Evolutionary conservation across 2,888 invertebrate genomes (phyloP), one percentile per base, ranked within the genome.

Genomic region (Acanthosoma haemorrhoidale): DNA sequence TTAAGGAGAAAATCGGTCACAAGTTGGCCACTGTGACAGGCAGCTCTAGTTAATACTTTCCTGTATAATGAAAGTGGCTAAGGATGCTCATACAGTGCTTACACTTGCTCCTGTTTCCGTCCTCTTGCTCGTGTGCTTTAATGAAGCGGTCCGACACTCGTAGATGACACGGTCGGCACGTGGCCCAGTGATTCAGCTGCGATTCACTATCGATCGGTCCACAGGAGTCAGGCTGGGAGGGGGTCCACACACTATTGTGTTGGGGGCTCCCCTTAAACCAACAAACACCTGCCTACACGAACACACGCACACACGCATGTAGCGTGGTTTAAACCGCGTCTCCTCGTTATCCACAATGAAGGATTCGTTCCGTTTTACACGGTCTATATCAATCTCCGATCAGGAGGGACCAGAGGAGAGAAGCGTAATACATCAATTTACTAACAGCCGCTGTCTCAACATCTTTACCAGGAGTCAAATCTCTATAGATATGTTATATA

Each of bases 201-300:
- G 51, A 51, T 51, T 51, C 51, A 25, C 51, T 51, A 51, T 51
- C 51, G 51, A 51, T 25, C 51, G 25, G n/a, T n/a, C n/a, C n/a
- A n/a, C n/a, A n/a, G n/a, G n/a, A n/a, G n/a, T n/a, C n/a, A n/a
- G n/a, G n/a, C 13, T 2, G 51, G 13, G 43, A 25, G 51, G 11
- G 51, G n/a, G 11, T 25, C 13, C n/a, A n/a, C n/a, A n/a, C n/a
- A n/a, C 51, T 51, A 51, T 51, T 51, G 51, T 51, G 51, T 6
- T 5, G 1, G 5, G 43, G n/a, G 57, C n/a, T n/a, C 59, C 73
- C 70, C 71, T 64, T 73, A 73, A 73, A 73, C 72, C 73, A 73
- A 73, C 73, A 73, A 72, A 70, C 73, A 73, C 73, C 73, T 73
- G 73, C 72, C 73, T 32, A 25, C 57, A 57, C 59, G 61, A 36